These are phyloP conservation scores for Dinomys branickii DNA, from an alignment of 2,113 vertebrate genomes.

Conservation along the genomic window DNA sequence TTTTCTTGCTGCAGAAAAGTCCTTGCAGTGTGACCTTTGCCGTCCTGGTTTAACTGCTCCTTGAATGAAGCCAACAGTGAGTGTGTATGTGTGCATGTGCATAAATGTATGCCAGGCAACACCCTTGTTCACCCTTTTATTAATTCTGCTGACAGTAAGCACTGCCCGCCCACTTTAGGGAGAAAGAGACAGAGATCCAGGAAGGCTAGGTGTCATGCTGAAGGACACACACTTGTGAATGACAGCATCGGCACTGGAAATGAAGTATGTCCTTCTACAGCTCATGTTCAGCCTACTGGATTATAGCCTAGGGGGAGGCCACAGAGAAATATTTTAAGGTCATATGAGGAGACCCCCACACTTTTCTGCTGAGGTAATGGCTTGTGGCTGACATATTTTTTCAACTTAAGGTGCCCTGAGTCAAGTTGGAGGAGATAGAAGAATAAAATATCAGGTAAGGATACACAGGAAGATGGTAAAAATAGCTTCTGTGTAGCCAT, in stretches of 20 bases:
- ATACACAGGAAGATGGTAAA: slow-evolving; percentile 1
- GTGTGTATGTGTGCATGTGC: too few relatives aligned
- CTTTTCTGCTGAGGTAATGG: not conserved
- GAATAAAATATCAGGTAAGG: not conserved
- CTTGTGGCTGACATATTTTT: not conserved
- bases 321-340: not conserved
- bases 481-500: slow-evolving; percentile 7
- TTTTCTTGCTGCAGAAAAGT: not conserved
- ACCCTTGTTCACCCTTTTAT: not conserved
- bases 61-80: not conserved
- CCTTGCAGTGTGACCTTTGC: rapidly evolving
- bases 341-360: not conserved
- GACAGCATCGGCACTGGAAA: not conserved
- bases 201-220: not conserved
- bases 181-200: not conserved
- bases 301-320: not conserved
- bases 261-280: not conserved
- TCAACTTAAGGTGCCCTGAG: not conserved
- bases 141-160: not conserved
- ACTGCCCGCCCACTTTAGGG: not conserved
- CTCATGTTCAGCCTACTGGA: not conserved
- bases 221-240: not conserved
- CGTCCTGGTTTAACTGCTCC: rapidly evolving
- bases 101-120: not conserved
- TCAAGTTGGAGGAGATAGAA: not conserved